Base-by-base conservation (phyloP, 2,888 invertebrate genomes). In the Gymnosoma rotundatum region DNA sequence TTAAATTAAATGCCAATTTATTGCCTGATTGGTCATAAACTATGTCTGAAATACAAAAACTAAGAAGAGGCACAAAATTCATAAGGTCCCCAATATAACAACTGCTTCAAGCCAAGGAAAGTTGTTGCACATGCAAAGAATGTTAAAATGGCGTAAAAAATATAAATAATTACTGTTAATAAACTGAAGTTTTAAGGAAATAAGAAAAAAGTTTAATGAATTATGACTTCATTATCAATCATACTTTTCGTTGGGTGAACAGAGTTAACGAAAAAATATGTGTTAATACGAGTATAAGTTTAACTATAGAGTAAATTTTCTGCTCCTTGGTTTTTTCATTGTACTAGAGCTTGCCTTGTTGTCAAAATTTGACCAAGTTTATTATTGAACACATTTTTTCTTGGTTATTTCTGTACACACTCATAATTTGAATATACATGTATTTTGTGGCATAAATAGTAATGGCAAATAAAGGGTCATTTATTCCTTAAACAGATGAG, bases 1-100 rank as follows among this genome's bases (percentile, higher is more conserved):
- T 90, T 90, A 90, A 90, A 90, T 90, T 90, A 90, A 90, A 90
- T 90, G 89, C 90, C 90, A 89, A 90, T 90, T 90, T 90, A 90
- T 90, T 87, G 90, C 88, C 88, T 78, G 84, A 81, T 84, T 84
- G 84, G 81, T 74, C 84, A 84, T 84, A 84, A 81, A 81, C 84
- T 84, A 84, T 81, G 61, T 78, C 63, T 64, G 66, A 74, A 81
- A 74, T 74, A 63, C 10, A 70, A 64, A 73, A 14, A 54, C 3
- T 6, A 58, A 66, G 4, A 50, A 66, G 42, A 50, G 4, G 3
- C n/a, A 60, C 16, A 14, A 38, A 54, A 56, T 20, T 14, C n/a
- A 45, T 9, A 73, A 66, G 48, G 60, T 48, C 36, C 60, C 36
- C 60, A 52, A 12, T 38, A 54, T 60, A 25, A 69, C 36, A 50